These are phyloP conservation scores for Oreochromis spilurus DNA, from an alignment of 2,113 vertebrate genomes.

Conservation along the genomic window DNA sequence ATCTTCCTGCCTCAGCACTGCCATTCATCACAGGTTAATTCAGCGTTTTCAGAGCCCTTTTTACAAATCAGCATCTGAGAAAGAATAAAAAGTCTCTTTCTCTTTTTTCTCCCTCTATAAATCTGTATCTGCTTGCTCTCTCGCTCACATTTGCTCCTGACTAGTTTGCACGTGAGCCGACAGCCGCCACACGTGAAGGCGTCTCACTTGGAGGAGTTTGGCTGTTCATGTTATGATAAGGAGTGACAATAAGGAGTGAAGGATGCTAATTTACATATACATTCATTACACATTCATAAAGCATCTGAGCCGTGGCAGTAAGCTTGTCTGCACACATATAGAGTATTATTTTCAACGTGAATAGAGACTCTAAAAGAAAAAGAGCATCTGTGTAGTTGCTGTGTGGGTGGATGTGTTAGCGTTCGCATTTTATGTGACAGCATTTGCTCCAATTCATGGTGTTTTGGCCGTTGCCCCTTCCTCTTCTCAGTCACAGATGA, in stretches of 20 bases:
- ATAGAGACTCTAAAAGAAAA: background rate
- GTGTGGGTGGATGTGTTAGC: background rate
- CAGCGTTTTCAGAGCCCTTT: background rate
- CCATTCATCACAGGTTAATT: background rate
- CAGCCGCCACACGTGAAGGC: slow-evolving; percentile 1
- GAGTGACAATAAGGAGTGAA: background rate
- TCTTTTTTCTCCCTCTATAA: background rate
- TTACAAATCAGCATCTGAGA: background rate
- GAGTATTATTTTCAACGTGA: background rate
- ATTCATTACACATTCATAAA: background rate
- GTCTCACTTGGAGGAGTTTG: background rate
- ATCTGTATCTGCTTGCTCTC: background rate
- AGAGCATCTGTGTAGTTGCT: background rate
- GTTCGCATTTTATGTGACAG: background rate
- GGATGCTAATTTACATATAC: background rate
- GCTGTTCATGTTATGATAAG: background rate
- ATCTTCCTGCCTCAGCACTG: background rate
- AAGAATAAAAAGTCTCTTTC: background rate
- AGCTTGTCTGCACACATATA: background rate
- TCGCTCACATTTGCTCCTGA: background rate
- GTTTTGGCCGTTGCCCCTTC: background rate
- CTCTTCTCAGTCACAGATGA: slow-evolving; percentile 11
- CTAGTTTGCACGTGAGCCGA: background rate
- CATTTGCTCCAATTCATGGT: slow-evolving; percentile 28
- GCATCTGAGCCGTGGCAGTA: background rate